Evolutionary conservation across 2,888 invertebrate species (phyloP).

Genomic region (Boloria euphrosyne): DNA sequence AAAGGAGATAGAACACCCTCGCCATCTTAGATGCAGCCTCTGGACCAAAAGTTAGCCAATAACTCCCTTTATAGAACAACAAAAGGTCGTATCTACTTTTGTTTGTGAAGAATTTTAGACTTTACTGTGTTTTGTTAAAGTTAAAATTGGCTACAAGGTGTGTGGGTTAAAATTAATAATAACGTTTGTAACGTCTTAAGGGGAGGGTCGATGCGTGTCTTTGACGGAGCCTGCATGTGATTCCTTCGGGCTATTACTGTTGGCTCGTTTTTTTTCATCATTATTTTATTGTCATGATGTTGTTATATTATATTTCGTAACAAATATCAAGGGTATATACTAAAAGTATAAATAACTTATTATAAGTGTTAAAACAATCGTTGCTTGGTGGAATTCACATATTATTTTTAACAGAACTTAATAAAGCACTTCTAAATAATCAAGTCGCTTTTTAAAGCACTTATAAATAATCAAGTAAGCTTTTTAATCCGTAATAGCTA

Average conservation of each 20-base stretch:
- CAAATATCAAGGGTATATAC: too few species aligned
- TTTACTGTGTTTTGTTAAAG: slow-evolving; percentile 52
- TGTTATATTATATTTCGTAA: neutral
- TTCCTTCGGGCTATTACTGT: slow-evolving; percentile 31
- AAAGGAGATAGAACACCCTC: slow-evolving; percentile 60
- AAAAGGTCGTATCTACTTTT: slow-evolving; percentile 38
- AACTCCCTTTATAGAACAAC: slow-evolving; percentile 54
- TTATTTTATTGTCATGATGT: slow-evolving; percentile 4
- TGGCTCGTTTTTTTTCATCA: slow-evolving; percentile 25
- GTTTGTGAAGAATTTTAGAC: slow-evolving; percentile 51
- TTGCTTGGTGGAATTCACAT: too few species aligned
- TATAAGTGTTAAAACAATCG: neutral
- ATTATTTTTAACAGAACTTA: too few species aligned
- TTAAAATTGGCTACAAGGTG: slow-evolving; percentile 48
- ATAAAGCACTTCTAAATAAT: too few species aligned
- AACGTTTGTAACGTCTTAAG: slow-evolving; percentile 66
- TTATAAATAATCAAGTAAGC: too few species aligned
- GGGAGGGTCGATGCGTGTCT: slow-evolving; percentile 63
- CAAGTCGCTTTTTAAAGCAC: too few species aligned
- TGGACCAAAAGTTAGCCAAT: slow-evolving; percentile 80
- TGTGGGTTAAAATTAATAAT: slow-evolving; percentile 63
- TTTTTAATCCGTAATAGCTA: too few species aligned
- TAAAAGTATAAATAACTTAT: neutral
- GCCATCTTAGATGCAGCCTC: slow-evolving; percentile 80
- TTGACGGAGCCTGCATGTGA: slow-evolving; percentile 50